These are phyloP conservation scores for Acleris literana DNA, from an alignment of 2,888 invertebrate species.

Conservation along the genomic window DNA sequence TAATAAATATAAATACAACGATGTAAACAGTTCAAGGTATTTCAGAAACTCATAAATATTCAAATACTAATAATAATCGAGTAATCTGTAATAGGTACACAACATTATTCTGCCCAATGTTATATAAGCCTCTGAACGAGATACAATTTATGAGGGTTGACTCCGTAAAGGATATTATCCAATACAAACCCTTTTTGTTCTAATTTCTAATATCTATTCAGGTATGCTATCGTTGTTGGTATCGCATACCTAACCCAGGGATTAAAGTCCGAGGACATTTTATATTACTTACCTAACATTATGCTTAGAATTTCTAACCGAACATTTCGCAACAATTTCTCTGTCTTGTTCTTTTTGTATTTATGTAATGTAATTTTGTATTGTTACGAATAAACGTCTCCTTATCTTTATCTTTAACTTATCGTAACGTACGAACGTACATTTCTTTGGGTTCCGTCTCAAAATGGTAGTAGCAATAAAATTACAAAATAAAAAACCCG, in stretches of 20 bases:
- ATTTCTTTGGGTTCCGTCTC: no score
- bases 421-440: no score
- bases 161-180: constrained; percentile 7
- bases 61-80: constrained; percentile 2
- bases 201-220: constrained; percentile 24
- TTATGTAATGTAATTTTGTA: no score
- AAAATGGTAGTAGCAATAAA: no score
- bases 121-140: constrained; percentile 15
- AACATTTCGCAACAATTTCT: no score
- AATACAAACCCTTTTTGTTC: constrained; percentile 16
- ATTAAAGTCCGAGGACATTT: not conserved
- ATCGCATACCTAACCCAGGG: constrained; percentile 5
- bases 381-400: no score
- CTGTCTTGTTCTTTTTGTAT: no score
- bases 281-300: not conserved
- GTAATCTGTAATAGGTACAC: constrained; percentile 3
- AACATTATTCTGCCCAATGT: constrained; percentile 1
- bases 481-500: no score
- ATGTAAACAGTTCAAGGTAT: no score
- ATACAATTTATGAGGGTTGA: constrained; percentile 20
- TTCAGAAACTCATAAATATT: constrained; percentile 4
- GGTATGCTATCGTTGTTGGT: not conserved
- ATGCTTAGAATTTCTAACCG: not conserved
- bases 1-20: no score
- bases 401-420: no score